Conservation (phyloP, 2,888 invertebrate species). For the Tiliacea citrago region DNA sequence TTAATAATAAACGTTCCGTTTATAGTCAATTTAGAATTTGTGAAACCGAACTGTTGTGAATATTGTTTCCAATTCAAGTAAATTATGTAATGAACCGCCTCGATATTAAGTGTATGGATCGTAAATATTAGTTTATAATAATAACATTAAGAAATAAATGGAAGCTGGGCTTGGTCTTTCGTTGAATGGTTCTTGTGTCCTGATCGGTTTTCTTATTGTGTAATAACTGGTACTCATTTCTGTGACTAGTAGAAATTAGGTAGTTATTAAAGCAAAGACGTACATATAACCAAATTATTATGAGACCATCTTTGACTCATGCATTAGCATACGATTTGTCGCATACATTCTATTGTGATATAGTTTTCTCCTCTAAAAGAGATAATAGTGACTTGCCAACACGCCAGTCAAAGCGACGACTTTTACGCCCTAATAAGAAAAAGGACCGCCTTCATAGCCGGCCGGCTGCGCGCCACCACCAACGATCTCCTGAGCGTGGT, state of each 20-base stretch:
- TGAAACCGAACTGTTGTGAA: conserved; percentile 19
- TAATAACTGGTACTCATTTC: not conserved
- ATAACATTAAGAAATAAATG: conserved; percentile 30
- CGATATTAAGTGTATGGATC: conserved; percentile 17
- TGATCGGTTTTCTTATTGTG: conserved; percentile 10
- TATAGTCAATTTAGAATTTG: conserved; percentile 20
- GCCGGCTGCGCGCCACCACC: no score
- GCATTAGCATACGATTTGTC: not conserved
- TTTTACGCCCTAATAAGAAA: no score
- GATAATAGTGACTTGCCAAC: conserved; percentile 5
- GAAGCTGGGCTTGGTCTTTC: conserved; percentile 27
- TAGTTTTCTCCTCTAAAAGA: not conserved
- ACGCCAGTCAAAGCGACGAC: not conserved
- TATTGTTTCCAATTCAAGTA: conserved; percentile 29
- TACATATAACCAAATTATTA: no score
- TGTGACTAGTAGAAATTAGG: not conserved
- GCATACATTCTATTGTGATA: not conserved
- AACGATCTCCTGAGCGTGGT: no score
- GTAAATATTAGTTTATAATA: conserved; percentile 50
- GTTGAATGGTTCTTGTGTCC: not conserved
- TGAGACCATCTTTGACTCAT: no score
- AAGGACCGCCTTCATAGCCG: no score
- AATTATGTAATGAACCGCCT: conserved; percentile 21
- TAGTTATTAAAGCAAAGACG: no score
- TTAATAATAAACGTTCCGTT: conserved; percentile 35